These are phyloP conservation scores for Epinephelus lanceolatus DNA, from an alignment of 2,113 vertebrate genomes.

Conservation along the genomic window DNA sequence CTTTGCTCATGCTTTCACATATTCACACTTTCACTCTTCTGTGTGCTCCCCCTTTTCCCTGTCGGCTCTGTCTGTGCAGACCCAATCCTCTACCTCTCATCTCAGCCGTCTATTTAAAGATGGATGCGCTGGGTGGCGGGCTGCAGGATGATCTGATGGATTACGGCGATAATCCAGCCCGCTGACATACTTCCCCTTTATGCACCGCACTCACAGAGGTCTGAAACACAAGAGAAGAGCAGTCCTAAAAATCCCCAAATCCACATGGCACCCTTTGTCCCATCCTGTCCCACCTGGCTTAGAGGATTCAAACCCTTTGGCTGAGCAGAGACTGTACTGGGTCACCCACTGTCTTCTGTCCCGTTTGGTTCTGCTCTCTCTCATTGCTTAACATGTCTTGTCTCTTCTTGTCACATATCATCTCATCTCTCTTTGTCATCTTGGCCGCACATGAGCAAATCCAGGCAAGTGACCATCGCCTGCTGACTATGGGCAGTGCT, in stretches of 20 bases:
- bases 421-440: neutral
- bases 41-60: constrained; percentile 25
- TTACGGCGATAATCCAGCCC: constrained; percentile 82
- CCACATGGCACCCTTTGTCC: constrained; percentile 48
- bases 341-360: constrained; percentile 13
- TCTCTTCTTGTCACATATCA: neutral
- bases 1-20: constrained; percentile 20
- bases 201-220: constrained; percentile 48
- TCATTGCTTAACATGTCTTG: no score
- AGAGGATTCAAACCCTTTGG: constrained; percentile 6
- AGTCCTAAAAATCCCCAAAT: constrained; percentile 55
- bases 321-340: constrained; percentile 1
- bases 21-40: constrained; percentile 15
- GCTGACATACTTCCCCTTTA: constrained; percentile 74
- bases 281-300: constrained; percentile 31
- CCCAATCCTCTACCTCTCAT: constrained; percentile 66
- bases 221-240: constrained; percentile 54
- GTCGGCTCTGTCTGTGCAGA: constrained; percentile 28
- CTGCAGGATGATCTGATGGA: constrained; percentile 82
- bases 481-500: no score
- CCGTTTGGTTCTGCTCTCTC: no score
- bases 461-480: no score
- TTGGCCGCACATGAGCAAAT: no score
- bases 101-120: constrained; percentile 81
- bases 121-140: constrained; percentile 67